phyloP scores from a whole-genome alignment of 2,797 vertebrate species.

The Nasua narica region DNA sequence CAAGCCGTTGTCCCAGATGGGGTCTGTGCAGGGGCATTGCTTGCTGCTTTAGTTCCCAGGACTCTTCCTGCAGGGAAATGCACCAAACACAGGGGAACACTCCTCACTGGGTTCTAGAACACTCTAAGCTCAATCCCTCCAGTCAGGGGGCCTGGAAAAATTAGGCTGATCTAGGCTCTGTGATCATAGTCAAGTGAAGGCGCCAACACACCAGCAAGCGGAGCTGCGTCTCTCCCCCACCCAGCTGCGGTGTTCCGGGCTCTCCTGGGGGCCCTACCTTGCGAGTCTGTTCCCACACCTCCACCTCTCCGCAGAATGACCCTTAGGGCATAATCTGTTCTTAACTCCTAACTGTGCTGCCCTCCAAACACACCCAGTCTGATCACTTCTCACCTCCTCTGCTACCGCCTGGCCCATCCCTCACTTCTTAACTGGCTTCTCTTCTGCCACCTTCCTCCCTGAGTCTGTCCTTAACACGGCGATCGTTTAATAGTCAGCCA shows the following conservation, averaged over 20 bases:
- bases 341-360: neutral
- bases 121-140: neutral
- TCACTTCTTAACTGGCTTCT: neutral
- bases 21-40: neutral
- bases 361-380: neutral
- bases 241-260: too few species aligned
- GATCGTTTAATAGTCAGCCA: neutral
- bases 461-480: neutral
- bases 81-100: neutral
- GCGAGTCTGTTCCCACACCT: neutral
- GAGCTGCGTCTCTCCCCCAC: neutral
- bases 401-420: neutral
- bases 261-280: neutral
- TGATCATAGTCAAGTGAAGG: neutral
- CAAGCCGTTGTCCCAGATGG: rapidly evolving
- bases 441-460: neutral
- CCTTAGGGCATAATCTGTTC: neutral
- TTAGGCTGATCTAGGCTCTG: neutral
- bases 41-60: neutral
- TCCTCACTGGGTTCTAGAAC: neutral
- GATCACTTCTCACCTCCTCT: neutral
- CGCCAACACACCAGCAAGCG: neutral
- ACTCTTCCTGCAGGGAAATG: neutral
- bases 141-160: neutral
- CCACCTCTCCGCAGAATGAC: neutral